Evolutionary conservation across 1,140 invertebrate genomes (phyloP).

Genomic region (Gyrodactylus bullatarudis): DNA sequence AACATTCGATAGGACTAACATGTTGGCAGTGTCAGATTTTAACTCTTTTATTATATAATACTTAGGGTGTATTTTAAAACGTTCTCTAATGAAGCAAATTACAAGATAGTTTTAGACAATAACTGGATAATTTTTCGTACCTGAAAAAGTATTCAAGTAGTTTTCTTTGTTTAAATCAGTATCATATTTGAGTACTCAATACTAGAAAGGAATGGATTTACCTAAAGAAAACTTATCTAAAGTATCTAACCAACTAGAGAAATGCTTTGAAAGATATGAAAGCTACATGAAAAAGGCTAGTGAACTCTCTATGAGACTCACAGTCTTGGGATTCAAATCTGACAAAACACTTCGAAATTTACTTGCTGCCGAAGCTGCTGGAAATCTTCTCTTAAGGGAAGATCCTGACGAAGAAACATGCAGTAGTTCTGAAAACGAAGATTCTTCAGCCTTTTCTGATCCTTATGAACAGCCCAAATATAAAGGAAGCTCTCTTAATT

Average conservation of each 20-base stretch:
- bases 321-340: neutral
- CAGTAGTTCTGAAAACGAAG: neutral
- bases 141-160: too few relatives aligned
- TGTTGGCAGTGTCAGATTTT: too few relatives aligned
- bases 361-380: neutral
- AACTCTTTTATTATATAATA: too few relatives aligned
- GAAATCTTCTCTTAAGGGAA: neutral
- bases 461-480: neutral
- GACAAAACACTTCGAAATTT: neutral
- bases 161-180: too few relatives aligned
- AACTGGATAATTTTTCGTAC: too few relatives aligned
- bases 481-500: neutral
- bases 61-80: too few relatives aligned
- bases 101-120: too few relatives aligned
- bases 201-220: neutral
- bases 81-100: too few relatives aligned
- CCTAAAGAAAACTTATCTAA: neutral
- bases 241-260: neutral
- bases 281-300: neutral
- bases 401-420: neutral
- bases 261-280: neutral
- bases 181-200: too few relatives aligned
- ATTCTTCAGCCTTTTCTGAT: neutral
- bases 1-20: too few relatives aligned
- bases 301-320: neutral